Conservation (phyloP, 2,797 vertebrate genomes). For the Knipowitschia caucasica region DNA sequence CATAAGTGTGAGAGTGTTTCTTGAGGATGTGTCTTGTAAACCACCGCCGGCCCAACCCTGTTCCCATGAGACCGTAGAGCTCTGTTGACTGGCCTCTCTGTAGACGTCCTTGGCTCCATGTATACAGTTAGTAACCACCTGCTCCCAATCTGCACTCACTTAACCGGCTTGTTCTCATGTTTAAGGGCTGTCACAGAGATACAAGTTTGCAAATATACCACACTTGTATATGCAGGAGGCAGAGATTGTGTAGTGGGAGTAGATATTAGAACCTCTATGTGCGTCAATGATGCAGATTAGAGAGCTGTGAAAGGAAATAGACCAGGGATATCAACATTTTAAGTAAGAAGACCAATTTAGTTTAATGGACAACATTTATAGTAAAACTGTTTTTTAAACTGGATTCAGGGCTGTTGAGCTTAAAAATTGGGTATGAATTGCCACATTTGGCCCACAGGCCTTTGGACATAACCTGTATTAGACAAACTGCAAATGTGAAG, state of each 20-base stretch:
- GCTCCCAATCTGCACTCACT: not conserved
- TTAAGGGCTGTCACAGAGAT: not conserved
- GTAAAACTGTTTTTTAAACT: not conserved
- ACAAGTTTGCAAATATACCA: conserved; percentile 5
- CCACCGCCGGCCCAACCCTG: not conserved
- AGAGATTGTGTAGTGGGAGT: conserved; percentile 25
- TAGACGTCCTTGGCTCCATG: conserved; percentile 43
- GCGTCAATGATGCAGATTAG: conserved; percentile 26
- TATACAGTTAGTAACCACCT: conserved; percentile 36
- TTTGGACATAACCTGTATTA: too few species aligned
- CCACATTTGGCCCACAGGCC: too few species aligned
- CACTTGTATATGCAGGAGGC: not conserved
- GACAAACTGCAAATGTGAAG: too few species aligned
- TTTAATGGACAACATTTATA: not conserved
- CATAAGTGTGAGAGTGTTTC: not conserved
- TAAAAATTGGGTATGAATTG: too few species aligned
- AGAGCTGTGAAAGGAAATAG: not conserved
- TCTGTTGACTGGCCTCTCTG: conserved; percentile 32
- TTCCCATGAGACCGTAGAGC: not conserved
- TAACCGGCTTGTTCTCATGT: not conserved
- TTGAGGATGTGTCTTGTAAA: not conserved
- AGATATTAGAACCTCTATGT: conserved; percentile 18
- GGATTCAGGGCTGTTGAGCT: too few species aligned
- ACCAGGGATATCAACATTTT: too few species aligned
- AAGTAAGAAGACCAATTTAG: too few species aligned